Evolutionary conservation across 23 tunicate species (phyloP), one percentile per base, ranked within the genome.

Genomic region (Ciona savignyi): DNA sequence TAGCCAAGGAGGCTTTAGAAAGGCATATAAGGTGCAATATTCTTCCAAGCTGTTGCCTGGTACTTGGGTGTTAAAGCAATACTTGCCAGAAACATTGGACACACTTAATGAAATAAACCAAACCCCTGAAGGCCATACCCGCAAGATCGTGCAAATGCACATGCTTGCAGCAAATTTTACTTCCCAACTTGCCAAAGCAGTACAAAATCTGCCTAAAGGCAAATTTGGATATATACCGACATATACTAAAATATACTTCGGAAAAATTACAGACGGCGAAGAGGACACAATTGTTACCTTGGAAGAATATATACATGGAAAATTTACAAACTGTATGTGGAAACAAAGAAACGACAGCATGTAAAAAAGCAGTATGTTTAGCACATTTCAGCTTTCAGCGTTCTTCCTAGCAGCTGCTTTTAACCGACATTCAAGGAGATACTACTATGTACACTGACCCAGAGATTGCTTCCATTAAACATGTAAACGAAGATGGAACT

Each of bases 141-240:
- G 70, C 15, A 66, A 63, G 25, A 66, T 66, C 30, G 70, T 66
- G 70, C 70, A 66, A 27, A 24, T 27, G 30, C 70, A 66, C 30
- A 66, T 20, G 30, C 70, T 66, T 22, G 70, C 70, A 4, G 29
- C 70, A n/a, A 66, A 66, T 66, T 66, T 66, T 66, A 33, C 70
- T 2, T 33, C 70, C 29, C 70, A 66, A 26, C 25, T 66, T 1
- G 70, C 27, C 15, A 25, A 66, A 19, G 30, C 25, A 21, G 70
- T 66, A 21, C 2, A 4, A 1, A 9, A 27, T 19, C 1, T 21
- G 30, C 25, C 27, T 25, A 26, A 33, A 29, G 29, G 25, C 4
- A 20, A 27, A 1, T 66, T 3, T 66, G 70, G 70, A 1, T 63
- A 63, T 21, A 29, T 63, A 29, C 67, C 67, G 25, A 6, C 67